A percentile compares a stretch with the other conserved stretches of the same genome.
Conservation (phyloP, 2,797 vertebrate species). For the Graptemys geographica region DNA sequence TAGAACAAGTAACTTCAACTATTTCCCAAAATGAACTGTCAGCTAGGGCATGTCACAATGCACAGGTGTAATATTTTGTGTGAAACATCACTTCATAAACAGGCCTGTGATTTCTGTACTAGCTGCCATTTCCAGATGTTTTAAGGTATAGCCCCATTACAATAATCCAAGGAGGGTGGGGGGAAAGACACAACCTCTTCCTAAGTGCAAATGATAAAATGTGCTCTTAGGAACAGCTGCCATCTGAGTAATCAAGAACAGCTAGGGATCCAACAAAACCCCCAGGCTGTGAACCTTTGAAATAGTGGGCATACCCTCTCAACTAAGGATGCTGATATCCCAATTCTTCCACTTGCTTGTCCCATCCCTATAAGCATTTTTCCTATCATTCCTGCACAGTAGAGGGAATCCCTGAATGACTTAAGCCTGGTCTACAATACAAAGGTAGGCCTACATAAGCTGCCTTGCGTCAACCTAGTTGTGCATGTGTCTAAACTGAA, state of each 20-base stretch:
- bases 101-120: background rate
- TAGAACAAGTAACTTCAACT: too few species aligned
- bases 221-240: background rate
- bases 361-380: constrained; percentile 47
- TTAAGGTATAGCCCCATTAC: too few species aligned
- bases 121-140: background rate
- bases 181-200: too few species aligned
- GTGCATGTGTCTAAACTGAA: too few species aligned
- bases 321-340: background rate
- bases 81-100: constrained; percentile 19
- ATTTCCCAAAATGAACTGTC: background rate
- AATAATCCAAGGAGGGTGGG: too few species aligned
- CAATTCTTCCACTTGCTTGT: constrained; percentile 25
- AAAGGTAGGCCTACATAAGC: too few species aligned
- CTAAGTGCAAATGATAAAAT: background rate
- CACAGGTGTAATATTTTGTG: constrained; percentile 8
- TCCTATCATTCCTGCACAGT: constrained; percentile 35
- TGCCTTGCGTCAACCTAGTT: too few species aligned
- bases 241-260: background rate
- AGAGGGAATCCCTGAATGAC: too few species aligned
- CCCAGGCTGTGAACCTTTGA: constrained; percentile 29
- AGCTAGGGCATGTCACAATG: background rate
- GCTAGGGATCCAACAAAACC: background rate
- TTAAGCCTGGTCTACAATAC: too few species aligned
- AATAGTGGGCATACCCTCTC: background rate